Evolutionary conservation across 2,888 invertebrate genomes (phyloP), one percentile per base, ranked within the genome.

Genomic region (Leptinotarsa juncta): DNA sequence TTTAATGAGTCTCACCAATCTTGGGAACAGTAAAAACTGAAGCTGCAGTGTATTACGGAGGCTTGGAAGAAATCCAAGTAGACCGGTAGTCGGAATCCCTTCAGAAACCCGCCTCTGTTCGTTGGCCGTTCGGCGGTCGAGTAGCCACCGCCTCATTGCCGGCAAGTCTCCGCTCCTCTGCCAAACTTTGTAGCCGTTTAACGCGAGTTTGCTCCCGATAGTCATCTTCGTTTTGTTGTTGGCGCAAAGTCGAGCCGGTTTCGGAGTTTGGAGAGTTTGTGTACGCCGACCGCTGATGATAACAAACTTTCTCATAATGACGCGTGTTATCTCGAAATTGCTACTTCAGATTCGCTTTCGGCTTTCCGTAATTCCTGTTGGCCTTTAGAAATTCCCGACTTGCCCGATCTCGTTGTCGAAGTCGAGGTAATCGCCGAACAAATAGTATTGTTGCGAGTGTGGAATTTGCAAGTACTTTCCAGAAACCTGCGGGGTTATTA

Each of bases 281-380:
- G 62, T 42, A 62, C 62, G 62, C 42, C 62, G 62, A 62, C 62
- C 62, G 42, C 62, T 4, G 42, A 15, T 42, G 62, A 62, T 62
- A 62, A 62, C 62, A n/a, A 62, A 62, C 62, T 62, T 62, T 62
- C 42, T 62, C 32, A 32, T 62, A 62, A 62, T 62, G n/a, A 62
- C 42, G 42, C 62, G 62, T 42, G 62, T 42, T 62, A 62, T 42
- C 62, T 62, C 26, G 42, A n/a, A 62, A 62, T 62, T 62, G 62
- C 62, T n/a, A 42, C 62, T 62, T 3, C 42, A n/a, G 32, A 62
- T 32, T 32, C 62, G 62, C 62, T 62, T 15, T 26, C 62, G 62
- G 62, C 26, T 62, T 42, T 26, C 42, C 18, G 62, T 42, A 32
- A 62, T 62, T 26, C 14, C 32, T 7, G 62, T 62, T 62, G 62